Percentiles rank a stretch among this genome's conserved stretches.
Evolutionary conservation across 2,888 invertebrate genomes (phyloP).

Genomic region (Idaea aversata): DNA sequence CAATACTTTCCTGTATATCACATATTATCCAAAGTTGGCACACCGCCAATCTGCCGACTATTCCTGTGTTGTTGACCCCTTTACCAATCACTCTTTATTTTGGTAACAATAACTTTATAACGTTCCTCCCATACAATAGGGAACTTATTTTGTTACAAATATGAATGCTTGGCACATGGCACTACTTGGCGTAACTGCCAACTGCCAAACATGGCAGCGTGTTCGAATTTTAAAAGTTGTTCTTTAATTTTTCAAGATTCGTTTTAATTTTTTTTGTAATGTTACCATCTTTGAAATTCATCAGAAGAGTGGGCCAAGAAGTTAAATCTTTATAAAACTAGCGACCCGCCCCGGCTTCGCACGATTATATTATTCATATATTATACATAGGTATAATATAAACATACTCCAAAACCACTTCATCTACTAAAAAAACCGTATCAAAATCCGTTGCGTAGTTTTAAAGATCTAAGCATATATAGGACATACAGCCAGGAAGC

Average conservation of each 20-base stretch:
- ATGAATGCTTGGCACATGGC: not conserved
- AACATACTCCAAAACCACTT: no score
- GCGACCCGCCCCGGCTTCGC: no score
- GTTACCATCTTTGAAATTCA: no score
- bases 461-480: no score
- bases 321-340: no score
- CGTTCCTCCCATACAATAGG: conserved; percentile 8
- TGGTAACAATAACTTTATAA: conserved; percentile 40
- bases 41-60: conserved; percentile 42
- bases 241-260: not conserved
- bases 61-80: conserved; percentile 55
- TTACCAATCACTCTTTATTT: conserved; percentile 36
- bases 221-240: not conserved
- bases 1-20: conserved; percentile 33
- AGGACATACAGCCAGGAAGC: no score
- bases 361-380: no score
- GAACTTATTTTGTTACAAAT: not conserved
- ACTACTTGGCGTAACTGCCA: not conserved
- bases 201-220: not conserved
- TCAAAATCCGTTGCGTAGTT: no score
- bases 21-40: conserved; percentile 39
- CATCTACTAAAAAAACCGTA: no score
- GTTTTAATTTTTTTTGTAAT: no score
- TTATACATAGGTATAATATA: no score
- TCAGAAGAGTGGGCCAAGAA: no score